phyloP scores from a whole-genome alignment of 2,797 vertebrate species.

The Mycteria americana region DNA sequence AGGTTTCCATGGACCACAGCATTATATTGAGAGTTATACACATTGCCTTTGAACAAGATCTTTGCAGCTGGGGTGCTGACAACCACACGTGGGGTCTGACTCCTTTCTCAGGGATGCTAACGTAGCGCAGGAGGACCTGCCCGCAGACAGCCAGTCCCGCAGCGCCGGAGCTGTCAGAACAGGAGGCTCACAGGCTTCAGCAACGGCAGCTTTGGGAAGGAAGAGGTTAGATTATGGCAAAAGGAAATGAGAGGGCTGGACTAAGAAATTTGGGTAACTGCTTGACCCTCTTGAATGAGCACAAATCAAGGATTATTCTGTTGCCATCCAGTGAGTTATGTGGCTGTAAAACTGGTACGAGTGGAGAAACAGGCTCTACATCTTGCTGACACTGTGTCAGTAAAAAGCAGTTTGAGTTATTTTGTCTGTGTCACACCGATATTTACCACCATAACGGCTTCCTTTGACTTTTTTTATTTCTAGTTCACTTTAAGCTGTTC shows the following conservation, averaged over 20 bases:
- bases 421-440: background rate
- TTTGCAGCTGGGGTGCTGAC: background rate
- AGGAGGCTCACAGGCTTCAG: background rate
- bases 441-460: conserved; percentile 27
- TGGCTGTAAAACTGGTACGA: conserved; percentile 13
- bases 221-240: background rate
- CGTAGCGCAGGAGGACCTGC: background rate
- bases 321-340: conserved; percentile 9
- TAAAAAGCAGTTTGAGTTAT: conserved; percentile 48
- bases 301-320: conserved; percentile 38
- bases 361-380: conserved; percentile 14
- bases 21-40: background rate
- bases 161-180: background rate
- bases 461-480: conserved; percentile 19
- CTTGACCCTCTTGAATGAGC: conserved; percentile 3
- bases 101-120: background rate
- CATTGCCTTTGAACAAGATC: background rate
- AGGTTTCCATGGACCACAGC: background rate
- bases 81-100: background rate
- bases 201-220: background rate
- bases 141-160: accelerated
- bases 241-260: background rate
- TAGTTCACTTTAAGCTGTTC: conserved; percentile 8
- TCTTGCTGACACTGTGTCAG: background rate
- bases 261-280: background rate